Percentiles rank a stretch among this genome's conserved stretches.
phyloP scores from a whole-genome alignment of 2,797 vertebrate genomes.

The Salarias fasciatus region DNA sequence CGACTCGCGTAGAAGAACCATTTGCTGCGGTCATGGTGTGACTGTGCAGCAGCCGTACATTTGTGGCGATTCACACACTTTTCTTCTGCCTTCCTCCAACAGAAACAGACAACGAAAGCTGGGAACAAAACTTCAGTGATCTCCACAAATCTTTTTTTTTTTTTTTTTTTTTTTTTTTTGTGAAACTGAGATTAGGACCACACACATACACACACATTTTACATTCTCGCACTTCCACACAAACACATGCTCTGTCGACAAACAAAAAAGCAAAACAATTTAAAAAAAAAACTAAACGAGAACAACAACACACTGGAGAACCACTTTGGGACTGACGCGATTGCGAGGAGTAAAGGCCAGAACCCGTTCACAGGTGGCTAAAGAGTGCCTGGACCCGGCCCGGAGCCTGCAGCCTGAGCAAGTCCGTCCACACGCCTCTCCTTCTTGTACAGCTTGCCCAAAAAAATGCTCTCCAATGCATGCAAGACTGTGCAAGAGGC shows the following conservation, averaged over 20 bases:
- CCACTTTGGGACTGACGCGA: conserved; percentile 77
- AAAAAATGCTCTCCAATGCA: conserved; percentile 87
- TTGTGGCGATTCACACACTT: too few relatives aligned
- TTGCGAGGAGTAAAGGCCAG: conserved; percentile 72
- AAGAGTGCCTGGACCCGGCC: conserved; percentile 72
- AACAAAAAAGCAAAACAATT: too few relatives aligned
- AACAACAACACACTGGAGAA: conserved; percentile 81
- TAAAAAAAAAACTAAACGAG: neutral
- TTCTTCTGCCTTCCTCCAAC: conserved; percentile 9
- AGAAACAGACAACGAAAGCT: conserved; percentile 99
- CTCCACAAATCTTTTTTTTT: conserved; percentile 1
- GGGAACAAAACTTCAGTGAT: conserved; percentile 98
- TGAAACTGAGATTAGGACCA: conserved; percentile 67
- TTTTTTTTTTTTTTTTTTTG: conserved; percentile 39
- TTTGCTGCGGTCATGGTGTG: too few relatives aligned
- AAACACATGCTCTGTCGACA: conserved; percentile 37
- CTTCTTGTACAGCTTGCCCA: conserved; percentile 84
- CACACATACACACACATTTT: too few relatives aligned
- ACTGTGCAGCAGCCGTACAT: too few relatives aligned
- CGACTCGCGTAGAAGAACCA: too few relatives aligned
- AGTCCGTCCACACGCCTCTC: conserved; percentile 82
- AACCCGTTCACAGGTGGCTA: conserved; percentile 83
- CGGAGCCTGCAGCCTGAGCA: conserved; percentile 76
- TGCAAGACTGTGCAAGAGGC: conserved; percentile 89
- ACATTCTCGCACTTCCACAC: conserved; percentile 12